A percentile compares a stretch with the other conserved stretches of the same genome.
phyloP scores from a whole-genome alignment of 1,140 invertebrate species.

The Drosophila melanogaster region Release_6_plus_ISO1_MT NT_033779.5:21283501-21284000 shows the following conservation, averaged over 20 bases:
- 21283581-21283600: constrained; percentile 67
- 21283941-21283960: constrained; percentile 85
- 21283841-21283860: constrained; percentile 74
- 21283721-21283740: constrained; percentile 71
- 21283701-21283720: constrained; percentile 87
- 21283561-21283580: constrained; percentile 75
- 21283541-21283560: constrained; percentile 79
- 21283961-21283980: constrained; percentile 85
- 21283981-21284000: constrained; percentile 85
- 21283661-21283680: constrained; percentile 83
- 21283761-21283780: constrained; percentile 9
- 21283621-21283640: constrained; percentile 71
- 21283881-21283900: constrained; percentile 69
- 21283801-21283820: constrained; percentile 59
- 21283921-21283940: constrained; percentile 74
- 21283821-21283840: constrained; percentile 71
- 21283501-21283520: constrained; percentile 84
- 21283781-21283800: constrained; percentile 58
- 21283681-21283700: constrained; percentile 85
- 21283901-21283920: constrained; percentile 57
- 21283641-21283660: constrained; percentile 84
- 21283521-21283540: constrained; percentile 56
- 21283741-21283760: constrained; percentile 54
- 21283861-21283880: constrained; percentile 69
- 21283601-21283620: constrained; percentile 58